A percentile compares a stretch with the other conserved stretches of the same genome.
Evolutionary conservation across 1,140 invertebrate genomes (phyloP).

Genomic region (Drosophila teissieri): DNA sequence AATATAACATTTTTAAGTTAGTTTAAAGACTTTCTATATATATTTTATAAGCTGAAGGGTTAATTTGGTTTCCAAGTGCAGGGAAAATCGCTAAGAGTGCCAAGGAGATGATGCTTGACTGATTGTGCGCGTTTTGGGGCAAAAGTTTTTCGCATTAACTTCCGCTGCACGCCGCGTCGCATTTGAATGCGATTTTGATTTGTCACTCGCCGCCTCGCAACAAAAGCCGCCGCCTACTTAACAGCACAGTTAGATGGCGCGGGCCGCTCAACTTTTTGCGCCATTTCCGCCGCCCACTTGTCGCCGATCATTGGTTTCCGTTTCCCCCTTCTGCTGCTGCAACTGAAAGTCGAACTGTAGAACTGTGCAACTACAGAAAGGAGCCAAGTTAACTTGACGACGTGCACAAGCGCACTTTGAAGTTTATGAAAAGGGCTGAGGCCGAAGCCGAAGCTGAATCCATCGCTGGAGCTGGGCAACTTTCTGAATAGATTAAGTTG

Average conservation of each 20-base stretch:
- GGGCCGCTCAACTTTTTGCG: conserved; percentile 57
- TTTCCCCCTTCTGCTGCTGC: conserved; percentile 35
- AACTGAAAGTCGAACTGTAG: conserved; percentile 25
- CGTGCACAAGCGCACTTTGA: conserved; percentile 81
- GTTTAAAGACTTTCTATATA: too few relatives aligned
- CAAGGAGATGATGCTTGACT: conserved; percentile 63
- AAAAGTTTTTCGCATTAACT: conserved; percentile 83
- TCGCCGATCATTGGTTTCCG: conserved; percentile 82
- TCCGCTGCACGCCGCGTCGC: conserved; percentile 78
- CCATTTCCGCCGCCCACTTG: conserved; percentile 74
- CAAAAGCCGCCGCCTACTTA: conserved; percentile 74
- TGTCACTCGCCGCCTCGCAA: conserved; percentile 77
- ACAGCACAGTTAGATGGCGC: conserved; percentile 48
- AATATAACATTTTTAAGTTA: too few relatives aligned
- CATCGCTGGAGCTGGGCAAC: conserved; percentile 52
- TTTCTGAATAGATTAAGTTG: conserved; percentile 82
- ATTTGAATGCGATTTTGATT: conserved; percentile 83
- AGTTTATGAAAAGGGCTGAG: conserved; percentile 73
- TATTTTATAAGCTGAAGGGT: not conserved
- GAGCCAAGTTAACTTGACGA: conserved; percentile 50
- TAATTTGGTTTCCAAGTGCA: not conserved
- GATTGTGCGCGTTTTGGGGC: conserved; percentile 71
- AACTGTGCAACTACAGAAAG: conserved; percentile 13
- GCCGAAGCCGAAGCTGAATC: conserved; percentile 10
- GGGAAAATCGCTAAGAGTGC: not conserved